Evolutionary conservation across 92 coral and sea anemone genomes (phyloP).

Genomic region (Palythoa grandis): DNA sequence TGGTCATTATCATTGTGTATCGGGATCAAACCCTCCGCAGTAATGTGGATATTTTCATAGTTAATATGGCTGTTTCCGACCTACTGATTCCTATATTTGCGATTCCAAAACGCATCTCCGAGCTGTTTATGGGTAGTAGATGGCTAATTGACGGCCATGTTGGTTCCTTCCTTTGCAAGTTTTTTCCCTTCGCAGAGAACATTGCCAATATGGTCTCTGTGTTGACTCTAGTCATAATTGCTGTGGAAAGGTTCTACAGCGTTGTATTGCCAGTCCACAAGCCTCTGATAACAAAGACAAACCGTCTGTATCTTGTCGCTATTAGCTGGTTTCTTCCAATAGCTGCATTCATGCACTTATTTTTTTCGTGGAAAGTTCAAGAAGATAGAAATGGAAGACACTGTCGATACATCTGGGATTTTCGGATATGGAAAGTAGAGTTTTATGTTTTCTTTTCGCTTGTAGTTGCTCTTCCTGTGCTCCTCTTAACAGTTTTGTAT

Average conservation of each 20-base stretch:
- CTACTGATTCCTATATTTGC: conserved; percentile 26
- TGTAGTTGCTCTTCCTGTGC: background rate
- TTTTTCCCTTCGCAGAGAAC: conserved; percentile 37
- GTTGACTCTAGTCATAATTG: conserved; percentile 17
- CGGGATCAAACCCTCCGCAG: conserved; percentile 31
- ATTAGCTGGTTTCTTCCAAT: conserved; percentile 25
- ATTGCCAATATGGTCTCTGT: conserved; percentile 27
- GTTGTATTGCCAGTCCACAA: conserved; percentile 19
- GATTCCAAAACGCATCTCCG: conserved; percentile 20
- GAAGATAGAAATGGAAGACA: background rate
- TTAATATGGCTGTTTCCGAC: conserved; percentile 33
- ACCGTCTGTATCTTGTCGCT: conserved; percentile 1
- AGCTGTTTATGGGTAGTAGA: background rate
- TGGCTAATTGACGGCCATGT: conserved; percentile 28
- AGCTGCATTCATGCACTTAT: conserved; percentile 8
- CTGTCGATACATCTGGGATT: conserved; percentile 14
- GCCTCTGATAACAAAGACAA: conserved; percentile 26
- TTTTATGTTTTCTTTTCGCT: conserved; percentile 32
- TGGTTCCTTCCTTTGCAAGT: conserved; percentile 43
- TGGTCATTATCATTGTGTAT: conserved; percentile 31
- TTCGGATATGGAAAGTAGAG: background rate
- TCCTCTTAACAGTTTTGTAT: conserved; percentile 14
- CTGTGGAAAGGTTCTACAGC: conserved; percentile 22
- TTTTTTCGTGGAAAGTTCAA: conserved; percentile 1
- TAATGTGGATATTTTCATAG: conserved; percentile 32